Conservation (phyloP, 2,113 vertebrate genomes). For the Rhinopomastus cyanomelas region DNA sequence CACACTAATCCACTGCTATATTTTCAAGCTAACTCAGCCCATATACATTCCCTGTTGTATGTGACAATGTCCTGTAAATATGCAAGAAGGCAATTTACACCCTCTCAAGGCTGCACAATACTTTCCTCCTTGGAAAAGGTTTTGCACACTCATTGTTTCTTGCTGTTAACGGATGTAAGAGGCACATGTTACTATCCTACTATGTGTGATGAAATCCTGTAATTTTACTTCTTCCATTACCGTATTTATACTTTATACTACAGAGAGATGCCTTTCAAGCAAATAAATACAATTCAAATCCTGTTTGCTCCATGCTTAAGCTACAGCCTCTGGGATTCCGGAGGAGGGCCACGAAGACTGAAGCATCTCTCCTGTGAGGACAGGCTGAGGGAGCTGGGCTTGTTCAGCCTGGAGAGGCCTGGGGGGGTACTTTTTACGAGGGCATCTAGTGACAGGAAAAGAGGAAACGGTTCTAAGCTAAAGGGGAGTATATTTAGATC, state of each 20-base stretch:
- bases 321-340: not conserved
- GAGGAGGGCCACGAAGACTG: too few species aligned
- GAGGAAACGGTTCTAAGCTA: too few species aligned
- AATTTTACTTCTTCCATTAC: not conserved
- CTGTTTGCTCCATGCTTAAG: fast-evolving
- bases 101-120: not conserved
- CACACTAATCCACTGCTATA: not conserved
- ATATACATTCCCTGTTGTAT: too few species aligned
- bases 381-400: too few species aligned
- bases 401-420: too few species aligned
- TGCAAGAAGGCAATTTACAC: not conserved
- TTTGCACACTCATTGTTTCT: not conserved
- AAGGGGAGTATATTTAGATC: too few species aligned
- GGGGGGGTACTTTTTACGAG: too few species aligned
- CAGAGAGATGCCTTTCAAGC: not conserved
- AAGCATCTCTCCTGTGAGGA: too few species aligned
- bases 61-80: fast-evolving
- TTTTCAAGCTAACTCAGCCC: not conserved
- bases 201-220: fast-evolving
- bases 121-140: not conserved
- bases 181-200: fast-evolving
- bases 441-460: too few species aligned
- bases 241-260: too few species aligned
- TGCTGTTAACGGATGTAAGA: not conserved
- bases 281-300: not conserved